Evolutionary conservation across 1,140 invertebrate genomes (phyloP).

Genomic region (Planococcus citri): DNA sequence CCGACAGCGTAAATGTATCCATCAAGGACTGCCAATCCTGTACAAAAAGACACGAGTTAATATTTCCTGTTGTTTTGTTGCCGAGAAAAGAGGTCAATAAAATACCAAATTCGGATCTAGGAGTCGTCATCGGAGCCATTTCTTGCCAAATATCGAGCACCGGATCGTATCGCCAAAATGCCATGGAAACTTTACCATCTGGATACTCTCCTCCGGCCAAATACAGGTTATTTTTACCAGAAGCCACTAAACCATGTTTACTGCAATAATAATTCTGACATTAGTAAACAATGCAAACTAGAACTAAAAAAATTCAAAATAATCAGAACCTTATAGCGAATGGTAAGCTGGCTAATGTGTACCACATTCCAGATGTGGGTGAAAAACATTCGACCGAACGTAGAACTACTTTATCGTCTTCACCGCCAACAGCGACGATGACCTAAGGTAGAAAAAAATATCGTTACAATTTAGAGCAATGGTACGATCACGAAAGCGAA

Average conservation of each 20-base stretch:
- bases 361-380: conserved; percentile 34
- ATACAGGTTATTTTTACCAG: conserved; percentile 42
- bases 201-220: conserved; percentile 45
- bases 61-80: background rate
- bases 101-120: conserved; percentile 40
- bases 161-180: conserved; percentile 43
- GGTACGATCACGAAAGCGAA: background rate
- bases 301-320: background rate
- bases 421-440: conserved; percentile 43
- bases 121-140: conserved; percentile 39
- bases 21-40: conserved; percentile 45
- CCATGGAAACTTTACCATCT: conserved; percentile 40
- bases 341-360: conserved; percentile 36
- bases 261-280: conserved; percentile 28
- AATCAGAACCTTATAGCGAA: conserved; percentile 36
- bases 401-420: conserved; percentile 44
- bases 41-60: background rate
- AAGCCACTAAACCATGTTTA: conserved; percentile 42
- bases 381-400: conserved; percentile 42
- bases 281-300: background rate
- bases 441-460: conserved; percentile 32
- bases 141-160: conserved; percentile 41
- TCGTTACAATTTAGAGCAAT: background rate
- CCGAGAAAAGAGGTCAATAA: no score
- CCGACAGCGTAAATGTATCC: conserved; percentile 59